These are phyloP conservation scores for Himalopsyche anomala DNA, from an alignment of 2,888 invertebrate genomes.

Conservation along the genomic window DNA sequence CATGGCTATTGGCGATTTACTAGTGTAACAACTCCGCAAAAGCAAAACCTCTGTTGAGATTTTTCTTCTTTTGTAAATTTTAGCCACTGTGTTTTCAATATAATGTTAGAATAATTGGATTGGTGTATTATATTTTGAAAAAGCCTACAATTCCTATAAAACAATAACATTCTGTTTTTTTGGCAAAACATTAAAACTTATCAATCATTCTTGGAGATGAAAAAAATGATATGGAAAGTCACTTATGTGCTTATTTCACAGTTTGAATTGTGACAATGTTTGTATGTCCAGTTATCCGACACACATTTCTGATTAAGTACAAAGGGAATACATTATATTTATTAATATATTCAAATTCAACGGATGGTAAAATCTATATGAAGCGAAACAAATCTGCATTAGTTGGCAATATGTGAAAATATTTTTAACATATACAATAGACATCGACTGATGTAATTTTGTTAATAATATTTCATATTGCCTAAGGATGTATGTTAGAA, in stretches of 20 bases:
- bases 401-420: constrained; percentile 32
- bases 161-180: constrained; percentile 46
- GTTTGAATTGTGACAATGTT: constrained; percentile 9
- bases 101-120: constrained; percentile 20
- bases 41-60: neutral
- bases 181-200: constrained; percentile 26
- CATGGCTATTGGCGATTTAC: neutral
- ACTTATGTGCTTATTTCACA: neutral
- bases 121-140: constrained; percentile 40
- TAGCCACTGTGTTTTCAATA: constrained; percentile 23
- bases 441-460: constrained; percentile 31
- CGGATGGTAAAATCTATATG: constrained; percentile 21
- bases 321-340: neutral
- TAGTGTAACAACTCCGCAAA: neutral
- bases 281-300: constrained; percentile 33
- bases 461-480: constrained; percentile 39
- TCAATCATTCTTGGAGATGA: constrained; percentile 9
- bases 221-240: neutral
- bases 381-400: constrained; percentile 32
- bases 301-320: constrained; percentile 39
- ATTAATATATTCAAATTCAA: constrained; percentile 25
- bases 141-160: constrained; percentile 32
- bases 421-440: constrained; percentile 41
- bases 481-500: neutral
- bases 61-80: neutral